Evolutionary conservation across 2,113 vertebrate genomes (phyloP).

Genomic region (Neodon shergylaensis): DNA sequence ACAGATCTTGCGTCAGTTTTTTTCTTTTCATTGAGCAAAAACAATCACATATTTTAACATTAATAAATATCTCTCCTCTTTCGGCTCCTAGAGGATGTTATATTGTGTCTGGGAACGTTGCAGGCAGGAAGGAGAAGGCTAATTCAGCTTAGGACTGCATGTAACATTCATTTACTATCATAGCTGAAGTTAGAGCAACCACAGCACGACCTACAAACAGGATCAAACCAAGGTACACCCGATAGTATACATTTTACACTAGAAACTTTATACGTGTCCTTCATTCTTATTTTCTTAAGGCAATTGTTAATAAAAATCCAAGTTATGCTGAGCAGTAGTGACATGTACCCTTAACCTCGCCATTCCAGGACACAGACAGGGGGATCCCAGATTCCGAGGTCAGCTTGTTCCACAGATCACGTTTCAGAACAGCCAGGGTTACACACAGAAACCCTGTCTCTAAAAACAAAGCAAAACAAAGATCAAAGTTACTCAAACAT

Average conservation of each 20-base stretch:
- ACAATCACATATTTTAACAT: background rate
- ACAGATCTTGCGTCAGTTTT: background rate
- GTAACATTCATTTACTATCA: background rate
- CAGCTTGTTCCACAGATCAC: background rate
- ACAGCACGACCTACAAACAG: fast-evolving
- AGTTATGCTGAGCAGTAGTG: background rate
- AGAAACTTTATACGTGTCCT: background rate
- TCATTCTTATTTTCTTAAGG: background rate
- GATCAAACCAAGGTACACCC: background rate
- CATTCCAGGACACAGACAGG: background rate
- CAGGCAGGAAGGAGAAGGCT: background rate
- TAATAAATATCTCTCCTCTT: background rate
- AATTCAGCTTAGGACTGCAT: too few relatives aligned
- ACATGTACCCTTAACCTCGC: background rate
- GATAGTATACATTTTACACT: background rate
- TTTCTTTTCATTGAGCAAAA: background rate
- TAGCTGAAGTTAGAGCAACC: background rate
- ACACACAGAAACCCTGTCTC: background rate
- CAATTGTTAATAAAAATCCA: background rate
- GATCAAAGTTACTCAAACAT: background rate
- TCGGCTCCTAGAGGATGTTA: background rate
- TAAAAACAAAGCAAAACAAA: background rate
- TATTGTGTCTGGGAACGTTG: background rate
- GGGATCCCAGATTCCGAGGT: background rate
- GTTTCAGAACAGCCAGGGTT: background rate